phyloP scores from a whole-genome alignment of 2,797 vertebrate species.

The Prunella strophiata region DNA sequence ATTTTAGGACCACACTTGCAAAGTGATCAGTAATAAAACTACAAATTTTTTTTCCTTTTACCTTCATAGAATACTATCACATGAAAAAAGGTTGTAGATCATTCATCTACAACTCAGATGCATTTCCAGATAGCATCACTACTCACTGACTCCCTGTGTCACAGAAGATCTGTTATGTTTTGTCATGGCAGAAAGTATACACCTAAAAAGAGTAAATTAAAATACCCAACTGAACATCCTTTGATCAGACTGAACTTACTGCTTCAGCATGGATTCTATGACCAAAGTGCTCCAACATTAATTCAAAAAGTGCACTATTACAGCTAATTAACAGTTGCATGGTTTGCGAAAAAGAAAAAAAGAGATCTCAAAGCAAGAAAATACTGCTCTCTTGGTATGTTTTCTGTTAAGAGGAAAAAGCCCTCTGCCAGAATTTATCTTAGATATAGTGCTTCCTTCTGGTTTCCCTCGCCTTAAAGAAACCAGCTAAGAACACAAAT shows the following conservation, averaged over 20 bases:
- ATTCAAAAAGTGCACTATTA: not conserved
- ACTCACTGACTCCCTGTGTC: not conserved
- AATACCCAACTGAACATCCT: not conserved
- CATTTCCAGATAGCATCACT: not conserved
- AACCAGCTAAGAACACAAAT: not conserved
- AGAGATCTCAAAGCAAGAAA: not conserved
- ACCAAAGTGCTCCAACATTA: not conserved
- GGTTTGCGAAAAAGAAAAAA: not conserved
- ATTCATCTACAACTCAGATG: not conserved
- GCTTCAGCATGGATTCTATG: not conserved
- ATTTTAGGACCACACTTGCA: not conserved
- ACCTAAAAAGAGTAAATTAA: not conserved
- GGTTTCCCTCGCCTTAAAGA: not conserved
- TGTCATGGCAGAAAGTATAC: not conserved
- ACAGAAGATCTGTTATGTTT: not conserved
- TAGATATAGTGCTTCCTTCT: not conserved
- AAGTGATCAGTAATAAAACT: not conserved
- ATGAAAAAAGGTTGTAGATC: not conserved
- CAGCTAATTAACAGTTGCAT: fast-evolving
- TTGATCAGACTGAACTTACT: not conserved
- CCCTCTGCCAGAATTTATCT: not conserved
- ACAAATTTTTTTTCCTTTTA: not conserved
- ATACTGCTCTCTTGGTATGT: not conserved
- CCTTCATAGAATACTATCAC: not conserved
- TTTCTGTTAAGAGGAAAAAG: not conserved